Evolutionary conservation across 2,888 invertebrate genomes (phyloP).

Genomic region (Auanema freiburgensis): DNA sequence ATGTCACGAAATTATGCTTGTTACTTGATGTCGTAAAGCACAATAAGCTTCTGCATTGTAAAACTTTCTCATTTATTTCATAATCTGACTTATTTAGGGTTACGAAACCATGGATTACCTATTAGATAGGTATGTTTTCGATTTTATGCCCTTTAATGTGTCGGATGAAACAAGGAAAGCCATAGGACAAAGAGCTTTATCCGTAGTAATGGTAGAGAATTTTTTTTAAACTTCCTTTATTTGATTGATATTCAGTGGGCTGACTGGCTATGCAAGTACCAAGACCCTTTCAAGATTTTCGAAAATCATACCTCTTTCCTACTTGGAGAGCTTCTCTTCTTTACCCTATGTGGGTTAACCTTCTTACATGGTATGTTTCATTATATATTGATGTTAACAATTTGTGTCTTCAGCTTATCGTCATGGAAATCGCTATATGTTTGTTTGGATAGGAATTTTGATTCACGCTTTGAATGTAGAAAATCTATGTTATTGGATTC

Average conservation of each 20-base stretch:
- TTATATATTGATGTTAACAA: background rate
- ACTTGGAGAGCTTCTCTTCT: slow-evolving; percentile 73
- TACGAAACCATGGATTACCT: slow-evolving; percentile 41
- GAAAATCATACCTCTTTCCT: slow-evolving; percentile 71
- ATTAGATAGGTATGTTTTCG: slow-evolving; percentile 55
- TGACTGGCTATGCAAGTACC: slow-evolving; percentile 63
- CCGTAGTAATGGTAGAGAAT: slow-evolving; percentile 47
- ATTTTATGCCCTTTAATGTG: slow-evolving; percentile 56
- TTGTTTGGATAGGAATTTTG: slow-evolving; percentile 77
- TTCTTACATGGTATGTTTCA: slow-evolving; percentile 70
- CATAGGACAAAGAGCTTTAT: slow-evolving; percentile 51
- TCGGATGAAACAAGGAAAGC: slow-evolving; percentile 47
- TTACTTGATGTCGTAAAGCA: too few relatives aligned
- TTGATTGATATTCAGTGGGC: slow-evolving; percentile 46
- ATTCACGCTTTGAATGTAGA: slow-evolving; percentile 78
- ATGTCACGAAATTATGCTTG: too few relatives aligned
- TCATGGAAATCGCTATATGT: slow-evolving; percentile 77
- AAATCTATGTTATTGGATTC: slow-evolving; percentile 74
- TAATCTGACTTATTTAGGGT: background rate
- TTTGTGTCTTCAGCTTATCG: slow-evolving; percentile 70
- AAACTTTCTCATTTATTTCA: too few relatives aligned
- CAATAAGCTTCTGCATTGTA: too few relatives aligned
- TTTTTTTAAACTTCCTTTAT: background rate
- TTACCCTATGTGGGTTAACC: slow-evolving; percentile 73
- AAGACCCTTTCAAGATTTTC: slow-evolving; percentile 52